Conservation (phyloP, 2,797 vertebrate species). For the Gallinago nigripennis region DNA sequence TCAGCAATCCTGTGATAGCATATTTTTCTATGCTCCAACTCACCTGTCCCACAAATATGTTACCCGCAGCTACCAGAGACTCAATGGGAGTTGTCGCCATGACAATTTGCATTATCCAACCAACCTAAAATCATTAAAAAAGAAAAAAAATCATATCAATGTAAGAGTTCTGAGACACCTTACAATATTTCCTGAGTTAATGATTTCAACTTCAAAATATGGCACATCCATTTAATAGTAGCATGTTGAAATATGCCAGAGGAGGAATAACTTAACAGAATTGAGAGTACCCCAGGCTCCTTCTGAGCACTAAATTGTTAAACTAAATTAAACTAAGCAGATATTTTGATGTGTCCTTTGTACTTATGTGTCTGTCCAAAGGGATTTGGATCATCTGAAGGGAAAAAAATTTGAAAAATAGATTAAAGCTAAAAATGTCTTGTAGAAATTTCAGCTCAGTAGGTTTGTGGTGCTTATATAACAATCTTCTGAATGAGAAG, state of each 20-base stretch:
- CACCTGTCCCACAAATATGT: conserved; percentile 89
- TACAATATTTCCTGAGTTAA: background rate
- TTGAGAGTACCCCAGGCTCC: background rate
- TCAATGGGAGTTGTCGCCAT: conserved; percentile 87
- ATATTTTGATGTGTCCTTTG: background rate
- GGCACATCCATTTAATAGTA: background rate
- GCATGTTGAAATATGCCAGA: background rate
- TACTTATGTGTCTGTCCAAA: background rate
- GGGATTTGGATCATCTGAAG: background rate
- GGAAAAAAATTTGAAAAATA: background rate
- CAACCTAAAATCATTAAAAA: conserved; percentile 75
- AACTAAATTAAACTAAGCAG: background rate
- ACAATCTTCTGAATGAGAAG: background rate
- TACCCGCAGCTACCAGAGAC: conserved; percentile 87
- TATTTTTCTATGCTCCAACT: conserved; percentile 9
- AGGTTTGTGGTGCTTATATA: background rate
- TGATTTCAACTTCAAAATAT: background rate
- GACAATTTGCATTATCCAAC: conserved; percentile 85
- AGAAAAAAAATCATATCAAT: background rate
- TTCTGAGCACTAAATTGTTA: background rate
- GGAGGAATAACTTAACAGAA: background rate
- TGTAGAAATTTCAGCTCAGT: background rate
- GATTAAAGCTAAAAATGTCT: background rate
- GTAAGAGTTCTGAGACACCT: background rate
- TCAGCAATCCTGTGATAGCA: background rate